phyloP scores from a whole-genome alignment of 2,888 invertebrate genomes.

The Aricia artaxerxes region DNA sequence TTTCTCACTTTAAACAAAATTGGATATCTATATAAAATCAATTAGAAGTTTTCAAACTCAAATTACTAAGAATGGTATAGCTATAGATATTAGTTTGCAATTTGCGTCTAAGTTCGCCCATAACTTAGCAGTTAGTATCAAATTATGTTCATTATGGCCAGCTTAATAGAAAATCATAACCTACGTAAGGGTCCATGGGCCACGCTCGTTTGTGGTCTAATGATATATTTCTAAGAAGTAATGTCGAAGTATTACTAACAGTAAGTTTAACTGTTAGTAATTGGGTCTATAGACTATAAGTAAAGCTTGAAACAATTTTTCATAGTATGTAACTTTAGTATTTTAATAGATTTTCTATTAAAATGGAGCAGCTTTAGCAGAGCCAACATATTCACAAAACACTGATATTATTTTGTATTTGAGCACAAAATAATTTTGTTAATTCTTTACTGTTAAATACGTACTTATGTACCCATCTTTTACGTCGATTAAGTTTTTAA shows the following conservation, averaged over 20 bases:
- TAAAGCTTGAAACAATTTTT: no score
- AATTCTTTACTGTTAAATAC: not conserved
- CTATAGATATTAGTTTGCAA: slow-evolving; percentile 55
- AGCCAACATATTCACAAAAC: no score
- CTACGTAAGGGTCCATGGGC: not conserved
- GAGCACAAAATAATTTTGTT: not conserved
- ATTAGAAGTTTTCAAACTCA: slow-evolving; percentile 34
- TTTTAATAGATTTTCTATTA: not conserved
- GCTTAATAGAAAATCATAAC: slow-evolving; percentile 21
- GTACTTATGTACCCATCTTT: not conserved
- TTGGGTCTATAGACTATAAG: not conserved
- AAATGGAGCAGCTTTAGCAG: no score
- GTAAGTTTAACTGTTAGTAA: not conserved
- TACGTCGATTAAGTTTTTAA: not conserved
- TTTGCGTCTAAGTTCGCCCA: slow-evolving; percentile 62
- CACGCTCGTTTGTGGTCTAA: slow-evolving; percentile 17
- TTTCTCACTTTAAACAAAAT: not conserved
- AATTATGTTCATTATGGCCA: slow-evolving; percentile 53
- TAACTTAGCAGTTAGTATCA: slow-evolving; percentile 67
- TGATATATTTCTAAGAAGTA: not conserved
- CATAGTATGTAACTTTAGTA: not conserved
- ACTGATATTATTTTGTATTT: not conserved
- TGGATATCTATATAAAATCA: not conserved
- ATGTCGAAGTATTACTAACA: not conserved
- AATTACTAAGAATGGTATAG: slow-evolving; percentile 45